These are phyloP conservation scores for Holotrichia oblita DNA, from an alignment of 1,140 invertebrate genomes.

Conservation along the genomic window DNA sequence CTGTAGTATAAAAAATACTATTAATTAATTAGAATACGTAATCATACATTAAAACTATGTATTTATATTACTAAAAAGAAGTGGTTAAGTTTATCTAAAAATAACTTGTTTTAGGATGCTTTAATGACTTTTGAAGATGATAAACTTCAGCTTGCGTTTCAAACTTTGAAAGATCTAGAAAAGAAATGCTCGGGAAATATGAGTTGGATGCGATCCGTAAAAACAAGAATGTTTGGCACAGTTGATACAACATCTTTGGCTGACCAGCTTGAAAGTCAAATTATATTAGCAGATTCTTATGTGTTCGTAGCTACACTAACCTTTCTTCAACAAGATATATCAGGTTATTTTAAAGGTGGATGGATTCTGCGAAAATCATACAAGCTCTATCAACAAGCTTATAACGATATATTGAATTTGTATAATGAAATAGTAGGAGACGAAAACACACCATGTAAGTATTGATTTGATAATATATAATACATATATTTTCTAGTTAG, in stretches of 20 bases:
- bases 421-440: constrained; percentile 60
- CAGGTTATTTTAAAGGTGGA: constrained; percentile 75
- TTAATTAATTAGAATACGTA: too few relatives aligned
- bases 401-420: constrained; percentile 68
- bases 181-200: constrained; percentile 67
- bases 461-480: too few relatives aligned
- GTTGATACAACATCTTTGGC: constrained; percentile 56
- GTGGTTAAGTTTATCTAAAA: neutral
- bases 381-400: constrained; percentile 76
- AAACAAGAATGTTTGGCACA: constrained; percentile 64
- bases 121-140: constrained; percentile 79
- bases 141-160: constrained; percentile 68
- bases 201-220: constrained; percentile 69
- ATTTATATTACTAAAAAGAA: too few relatives aligned
- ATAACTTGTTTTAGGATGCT: constrained; percentile 67
- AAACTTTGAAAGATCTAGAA: constrained; percentile 72
- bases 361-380: constrained; percentile 79
- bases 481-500: too few relatives aligned
- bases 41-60: too few relatives aligned
- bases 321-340: constrained; percentile 67
- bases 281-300: constrained; percentile 75
- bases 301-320: constrained; percentile 59
- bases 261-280: constrained; percentile 70
- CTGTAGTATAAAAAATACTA: neutral
- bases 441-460: constrained; percentile 49